Percentiles rank a stretch among this genome's conserved stretches.
These are phyloP conservation scores for Tenthredo notha DNA, from an alignment of 2,888 invertebrate genomes.

Conservation along the genomic window DNA sequence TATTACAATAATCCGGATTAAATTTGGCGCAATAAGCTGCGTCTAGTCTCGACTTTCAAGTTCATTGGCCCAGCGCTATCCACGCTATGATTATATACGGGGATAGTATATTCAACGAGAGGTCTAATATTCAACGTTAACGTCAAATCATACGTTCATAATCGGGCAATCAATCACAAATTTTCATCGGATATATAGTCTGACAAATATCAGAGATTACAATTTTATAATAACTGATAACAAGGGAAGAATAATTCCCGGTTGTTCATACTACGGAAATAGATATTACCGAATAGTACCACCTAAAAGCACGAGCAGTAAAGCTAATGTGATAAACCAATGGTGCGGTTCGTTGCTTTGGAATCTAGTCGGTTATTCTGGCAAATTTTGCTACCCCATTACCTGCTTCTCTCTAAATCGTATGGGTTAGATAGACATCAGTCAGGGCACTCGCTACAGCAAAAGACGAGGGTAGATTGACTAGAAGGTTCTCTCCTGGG, in stretches of 20 bases:
- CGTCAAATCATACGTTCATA: neutral
- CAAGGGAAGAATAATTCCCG: neutral
- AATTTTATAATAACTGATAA: neutral
- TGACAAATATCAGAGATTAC: neutral
- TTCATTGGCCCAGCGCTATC: slow-evolving; percentile 14
- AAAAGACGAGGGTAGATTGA: slow-evolving; percentile 38
- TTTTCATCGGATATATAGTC: neutral
- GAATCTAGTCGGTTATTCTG: slow-evolving; percentile 46
- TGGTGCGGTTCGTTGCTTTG: slow-evolving; percentile 42
- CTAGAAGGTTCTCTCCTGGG: slow-evolving; percentile 38
- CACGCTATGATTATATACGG: neutral
- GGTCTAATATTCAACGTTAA: neutral
- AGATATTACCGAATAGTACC: slow-evolving; percentile 19
- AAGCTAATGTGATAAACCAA: slow-evolving; percentile 46
- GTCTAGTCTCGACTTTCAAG: slow-evolving; percentile 47
- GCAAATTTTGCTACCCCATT: slow-evolving; percentile 46
- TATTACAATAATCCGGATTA: slow-evolving; percentile 50
- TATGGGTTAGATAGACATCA: slow-evolving; percentile 39
- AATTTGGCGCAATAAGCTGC: slow-evolving; percentile 43
- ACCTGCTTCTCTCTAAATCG: slow-evolving; percentile 46
- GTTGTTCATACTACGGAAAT: neutral
- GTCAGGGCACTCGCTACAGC: neutral
- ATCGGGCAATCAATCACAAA: neutral
- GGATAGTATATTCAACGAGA: slow-evolving; percentile 8
- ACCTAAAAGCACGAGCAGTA: slow-evolving; percentile 10